Evolutionary conservation across 2,797 vertebrate species (phyloP).

Genomic region (Acropternis orthonyx): DNA sequence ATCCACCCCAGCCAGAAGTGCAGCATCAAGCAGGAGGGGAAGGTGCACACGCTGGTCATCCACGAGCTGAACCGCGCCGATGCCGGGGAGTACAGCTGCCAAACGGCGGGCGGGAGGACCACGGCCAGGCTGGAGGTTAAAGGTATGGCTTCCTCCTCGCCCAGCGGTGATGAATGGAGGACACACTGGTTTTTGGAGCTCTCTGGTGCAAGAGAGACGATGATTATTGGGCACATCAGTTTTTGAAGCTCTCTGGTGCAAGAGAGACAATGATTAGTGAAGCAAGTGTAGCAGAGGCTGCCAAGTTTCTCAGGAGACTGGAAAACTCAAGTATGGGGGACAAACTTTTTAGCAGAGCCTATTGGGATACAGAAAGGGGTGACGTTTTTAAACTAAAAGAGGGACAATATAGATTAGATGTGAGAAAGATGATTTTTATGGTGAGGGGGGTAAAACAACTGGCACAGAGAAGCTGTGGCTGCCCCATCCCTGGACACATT

Average conservation of each 20-base stretch:
- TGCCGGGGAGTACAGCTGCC: slow-evolving; percentile 85
- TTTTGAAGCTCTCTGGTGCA: background rate
- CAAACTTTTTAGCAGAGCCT: background rate
- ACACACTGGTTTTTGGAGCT: rapidly evolving
- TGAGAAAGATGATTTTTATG: background rate
- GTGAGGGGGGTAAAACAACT: rapidly evolving
- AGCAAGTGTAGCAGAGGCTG: background rate
- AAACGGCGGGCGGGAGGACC: slow-evolving; percentile 78
- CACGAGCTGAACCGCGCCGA: slow-evolving; percentile 81
- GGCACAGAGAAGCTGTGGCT: background rate
- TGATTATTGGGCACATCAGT: rapidly evolving
- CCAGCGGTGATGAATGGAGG: background rate
- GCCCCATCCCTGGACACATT: background rate
- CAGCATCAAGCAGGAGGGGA: slow-evolving; percentile 82
- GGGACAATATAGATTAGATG: background rate
- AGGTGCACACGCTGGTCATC: slow-evolving; percentile 81
- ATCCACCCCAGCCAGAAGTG: slow-evolving; percentile 73
- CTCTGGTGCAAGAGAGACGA: rapidly evolving
- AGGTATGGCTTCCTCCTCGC: slow-evolving; percentile 52
- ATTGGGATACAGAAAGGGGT: background rate
- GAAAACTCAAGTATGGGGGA: rapidly evolving
- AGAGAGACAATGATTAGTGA: too few species aligned
- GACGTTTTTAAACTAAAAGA: background rate
- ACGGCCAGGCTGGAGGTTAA: slow-evolving; percentile 83
- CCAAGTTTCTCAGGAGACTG: background rate